Evolutionary conservation across 2,797 vertebrate species (phyloP).

Genomic region (Oreochromis grahami): DNA sequence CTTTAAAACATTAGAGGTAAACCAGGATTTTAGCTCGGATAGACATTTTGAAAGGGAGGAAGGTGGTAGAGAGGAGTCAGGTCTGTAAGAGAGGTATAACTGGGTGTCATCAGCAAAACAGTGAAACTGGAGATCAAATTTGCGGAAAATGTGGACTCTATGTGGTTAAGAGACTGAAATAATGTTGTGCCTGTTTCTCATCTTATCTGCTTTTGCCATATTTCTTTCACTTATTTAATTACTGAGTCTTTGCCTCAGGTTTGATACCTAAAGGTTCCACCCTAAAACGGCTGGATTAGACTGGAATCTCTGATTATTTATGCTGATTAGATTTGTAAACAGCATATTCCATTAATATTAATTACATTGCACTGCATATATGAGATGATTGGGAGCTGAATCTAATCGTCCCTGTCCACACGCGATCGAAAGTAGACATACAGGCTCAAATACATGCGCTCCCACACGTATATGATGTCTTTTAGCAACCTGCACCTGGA

Average conservation of each 20-base stretch:
- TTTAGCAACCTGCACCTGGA: too few relatives aligned
- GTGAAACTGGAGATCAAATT: too few relatives aligned
- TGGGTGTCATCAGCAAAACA: too few relatives aligned
- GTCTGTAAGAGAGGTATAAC: too few relatives aligned
- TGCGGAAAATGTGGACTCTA: neutral
- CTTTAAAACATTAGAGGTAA: too few relatives aligned
- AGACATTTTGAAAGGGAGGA: too few relatives aligned
- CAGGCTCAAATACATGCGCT: neutral
- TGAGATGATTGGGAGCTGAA: neutral
- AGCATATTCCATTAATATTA: neutral
- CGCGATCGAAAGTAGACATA: neutral
- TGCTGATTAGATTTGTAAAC: neutral
- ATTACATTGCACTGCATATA: accelerated
- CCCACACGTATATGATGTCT: neutral
- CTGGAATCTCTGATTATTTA: neutral
- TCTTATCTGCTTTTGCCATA: neutral
- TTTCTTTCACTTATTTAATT: neutral
- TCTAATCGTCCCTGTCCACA: neutral
- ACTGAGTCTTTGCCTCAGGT: neutral
- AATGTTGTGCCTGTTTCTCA: too few relatives aligned
- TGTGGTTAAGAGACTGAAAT: too few relatives aligned
- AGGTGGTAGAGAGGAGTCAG: too few relatives aligned
- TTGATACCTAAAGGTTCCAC: neutral
- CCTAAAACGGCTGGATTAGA: neutral
- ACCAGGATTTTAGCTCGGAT: too few relatives aligned